These are phyloP conservation scores for Rapana venosa DNA, from an alignment of 2,888 invertebrate species.

Conservation along the genomic window DNA sequence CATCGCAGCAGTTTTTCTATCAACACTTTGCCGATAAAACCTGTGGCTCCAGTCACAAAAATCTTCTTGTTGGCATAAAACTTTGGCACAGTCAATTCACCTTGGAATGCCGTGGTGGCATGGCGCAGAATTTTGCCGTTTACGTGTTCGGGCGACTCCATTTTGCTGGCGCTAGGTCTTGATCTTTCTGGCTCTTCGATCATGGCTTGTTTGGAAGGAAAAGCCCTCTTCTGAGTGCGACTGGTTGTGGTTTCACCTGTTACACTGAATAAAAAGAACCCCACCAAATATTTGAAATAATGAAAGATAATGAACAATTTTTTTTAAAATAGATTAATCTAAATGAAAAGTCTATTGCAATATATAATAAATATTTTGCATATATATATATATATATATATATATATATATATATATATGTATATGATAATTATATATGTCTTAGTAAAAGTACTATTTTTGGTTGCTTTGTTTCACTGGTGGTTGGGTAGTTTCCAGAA, in stretches of 20 bases:
- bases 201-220: neutral
- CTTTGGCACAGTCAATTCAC: conserved; percentile 78
- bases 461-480: too few species aligned
- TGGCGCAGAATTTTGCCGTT: conserved; percentile 19
- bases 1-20: conserved; percentile 92
- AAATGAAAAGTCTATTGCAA: too few species aligned
- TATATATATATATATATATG: too few species aligned
- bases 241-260: neutral
- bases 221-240: neutral
- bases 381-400: too few species aligned
- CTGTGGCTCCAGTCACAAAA: conserved; percentile 95
- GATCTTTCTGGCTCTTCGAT: conserved; percentile 12
- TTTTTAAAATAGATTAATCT: too few species aligned
- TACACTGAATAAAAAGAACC: neutral
- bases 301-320: too few species aligned
- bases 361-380: too few species aligned
- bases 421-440: too few species aligned
- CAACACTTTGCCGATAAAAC: conserved; percentile 93
- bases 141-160: neutral
- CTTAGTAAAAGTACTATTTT: too few species aligned
- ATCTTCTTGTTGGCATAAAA: conserved; percentile 86
- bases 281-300: too few species aligned
- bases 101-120: conserved; percentile 41
- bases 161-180: neutral
- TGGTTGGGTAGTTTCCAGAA: too few species aligned